Conservation (phyloP, 1,140 invertebrate species). For the Notospermus geniculatus region DNA sequence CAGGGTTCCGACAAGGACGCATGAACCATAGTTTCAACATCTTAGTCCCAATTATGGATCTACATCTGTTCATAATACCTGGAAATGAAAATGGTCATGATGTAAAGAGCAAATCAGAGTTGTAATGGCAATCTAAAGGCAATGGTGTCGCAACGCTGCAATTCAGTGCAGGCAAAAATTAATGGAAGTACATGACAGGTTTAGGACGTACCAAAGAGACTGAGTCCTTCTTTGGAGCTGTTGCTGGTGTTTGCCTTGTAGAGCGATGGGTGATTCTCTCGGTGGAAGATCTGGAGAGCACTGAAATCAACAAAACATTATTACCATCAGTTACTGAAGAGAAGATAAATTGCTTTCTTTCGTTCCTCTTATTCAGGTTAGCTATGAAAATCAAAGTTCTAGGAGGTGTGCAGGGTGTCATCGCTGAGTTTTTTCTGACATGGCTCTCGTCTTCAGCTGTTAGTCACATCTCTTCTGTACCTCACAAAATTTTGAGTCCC, state of each 20-base stretch:
- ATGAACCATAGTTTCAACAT: constrained; percentile 59
- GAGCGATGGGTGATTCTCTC: constrained; percentile 71
- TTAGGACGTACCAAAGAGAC: constrained; percentile 62
- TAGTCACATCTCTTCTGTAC: too few species aligned
- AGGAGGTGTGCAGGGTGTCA: too few species aligned
- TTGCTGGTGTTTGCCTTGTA: constrained; percentile 63
- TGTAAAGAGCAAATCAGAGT: background rate
- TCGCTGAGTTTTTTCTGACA: too few species aligned
- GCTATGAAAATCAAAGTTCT: too few species aligned
- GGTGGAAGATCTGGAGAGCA: constrained; percentile 73
- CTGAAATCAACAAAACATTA: constrained; percentile 28
- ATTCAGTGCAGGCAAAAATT: too few species aligned
- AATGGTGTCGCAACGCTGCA: too few species aligned
- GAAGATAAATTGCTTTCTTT: too few species aligned
- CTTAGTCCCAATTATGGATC: constrained; percentile 63
- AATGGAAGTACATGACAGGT: too few species aligned
- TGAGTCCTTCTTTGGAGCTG: constrained; percentile 66
- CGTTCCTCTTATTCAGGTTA: too few species aligned
- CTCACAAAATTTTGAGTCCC: too few species aligned
- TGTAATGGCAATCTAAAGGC: background rate
- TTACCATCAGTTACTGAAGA: too few species aligned
- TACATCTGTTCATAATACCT: constrained; percentile 70
- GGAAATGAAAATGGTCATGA: constrained; percentile 9
- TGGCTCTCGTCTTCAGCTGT: too few species aligned
- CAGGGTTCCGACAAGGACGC: constrained; percentile 62